Conservation (phyloP, 92 coral and sea anemone genomes). For the Heteractis magnifica region DNA sequence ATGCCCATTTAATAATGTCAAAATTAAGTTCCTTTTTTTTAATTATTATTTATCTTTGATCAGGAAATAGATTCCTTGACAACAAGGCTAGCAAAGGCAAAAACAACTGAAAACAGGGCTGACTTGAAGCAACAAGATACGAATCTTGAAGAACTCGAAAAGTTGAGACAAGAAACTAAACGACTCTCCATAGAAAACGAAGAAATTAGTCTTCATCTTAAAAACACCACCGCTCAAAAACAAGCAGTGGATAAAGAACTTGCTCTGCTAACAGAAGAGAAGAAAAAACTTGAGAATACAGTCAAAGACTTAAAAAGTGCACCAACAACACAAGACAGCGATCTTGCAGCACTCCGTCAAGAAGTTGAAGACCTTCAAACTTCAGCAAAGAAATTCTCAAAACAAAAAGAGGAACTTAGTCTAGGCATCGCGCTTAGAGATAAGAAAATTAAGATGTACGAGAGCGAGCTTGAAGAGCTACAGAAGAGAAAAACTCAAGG, state of each 20-base stretch:
- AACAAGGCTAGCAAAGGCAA: constrained; percentile 17
- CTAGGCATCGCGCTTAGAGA: constrained; percentile 60
- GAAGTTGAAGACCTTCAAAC: constrained; percentile 53
- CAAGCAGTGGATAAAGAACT: constrained; percentile 24
- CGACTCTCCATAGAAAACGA: constrained; percentile 47
- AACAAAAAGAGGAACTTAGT: constrained; percentile 70
- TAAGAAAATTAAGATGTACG: constrained; percentile 63
- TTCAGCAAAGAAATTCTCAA: constrained; percentile 45
- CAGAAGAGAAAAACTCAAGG: constrained; percentile 35
- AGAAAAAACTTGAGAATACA: constrained; percentile 61
- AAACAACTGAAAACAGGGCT: neutral
- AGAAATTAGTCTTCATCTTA: constrained; percentile 12
- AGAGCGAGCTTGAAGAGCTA: constrained; percentile 49
- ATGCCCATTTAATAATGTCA: neutral
- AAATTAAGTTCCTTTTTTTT: neutral
- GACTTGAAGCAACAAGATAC: constrained; percentile 13
- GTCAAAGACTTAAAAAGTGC: constrained; percentile 42
- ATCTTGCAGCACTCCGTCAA: constrained; percentile 37
- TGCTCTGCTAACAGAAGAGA: constrained; percentile 47
- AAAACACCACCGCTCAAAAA: constrained; percentile 1
- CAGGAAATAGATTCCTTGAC: constrained; percentile 28
- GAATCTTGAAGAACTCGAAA: constrained; percentile 32
- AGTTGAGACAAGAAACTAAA: constrained; percentile 30
- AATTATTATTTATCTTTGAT: neutral
- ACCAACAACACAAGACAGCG: constrained; percentile 34